A percentile compares a stretch with the other conserved stretches of the same genome.
phyloP scores from a whole-genome alignment of 2,797 vertebrate genomes.

The Margarornis squamiger region DNA sequence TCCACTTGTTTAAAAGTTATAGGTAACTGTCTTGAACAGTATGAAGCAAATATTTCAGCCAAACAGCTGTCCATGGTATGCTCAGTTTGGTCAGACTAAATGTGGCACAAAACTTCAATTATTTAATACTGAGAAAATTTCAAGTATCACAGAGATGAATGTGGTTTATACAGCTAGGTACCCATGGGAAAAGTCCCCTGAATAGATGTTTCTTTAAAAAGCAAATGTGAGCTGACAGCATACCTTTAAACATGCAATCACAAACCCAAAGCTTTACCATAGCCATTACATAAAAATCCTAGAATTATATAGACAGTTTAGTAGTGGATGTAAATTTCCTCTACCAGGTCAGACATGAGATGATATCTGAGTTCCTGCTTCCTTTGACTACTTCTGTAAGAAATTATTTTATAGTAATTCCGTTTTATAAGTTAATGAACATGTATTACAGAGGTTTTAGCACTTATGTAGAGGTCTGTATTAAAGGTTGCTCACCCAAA shows the following conservation, averaged over 20 bases:
- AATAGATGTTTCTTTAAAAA: not conserved
- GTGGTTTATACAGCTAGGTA: not conserved
- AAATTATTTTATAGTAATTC: not conserved
- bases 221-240: not conserved
- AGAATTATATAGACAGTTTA: not conserved
- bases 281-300: not conserved
- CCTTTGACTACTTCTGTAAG: not conserved
- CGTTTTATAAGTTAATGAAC: not conserved
- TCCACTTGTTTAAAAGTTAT: not conserved
- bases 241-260: not conserved
- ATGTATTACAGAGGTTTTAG: not conserved
- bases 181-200: not conserved
- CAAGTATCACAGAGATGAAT: not conserved
- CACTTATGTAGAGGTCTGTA: not conserved
- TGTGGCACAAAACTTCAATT: constrained; percentile 23
- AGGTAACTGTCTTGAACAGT: not conserved
- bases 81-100: not conserved
- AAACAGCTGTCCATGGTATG: not conserved
- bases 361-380: not conserved
- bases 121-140: constrained; percentile 33
- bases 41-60: not conserved
- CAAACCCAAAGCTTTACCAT: not conserved
- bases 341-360: not conserved
- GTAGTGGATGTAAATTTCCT: not conserved
- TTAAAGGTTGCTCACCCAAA: not conserved